phyloP scores from a whole-genome alignment of 1,140 invertebrate genomes.

The Lasaia peninsularis region DNA sequence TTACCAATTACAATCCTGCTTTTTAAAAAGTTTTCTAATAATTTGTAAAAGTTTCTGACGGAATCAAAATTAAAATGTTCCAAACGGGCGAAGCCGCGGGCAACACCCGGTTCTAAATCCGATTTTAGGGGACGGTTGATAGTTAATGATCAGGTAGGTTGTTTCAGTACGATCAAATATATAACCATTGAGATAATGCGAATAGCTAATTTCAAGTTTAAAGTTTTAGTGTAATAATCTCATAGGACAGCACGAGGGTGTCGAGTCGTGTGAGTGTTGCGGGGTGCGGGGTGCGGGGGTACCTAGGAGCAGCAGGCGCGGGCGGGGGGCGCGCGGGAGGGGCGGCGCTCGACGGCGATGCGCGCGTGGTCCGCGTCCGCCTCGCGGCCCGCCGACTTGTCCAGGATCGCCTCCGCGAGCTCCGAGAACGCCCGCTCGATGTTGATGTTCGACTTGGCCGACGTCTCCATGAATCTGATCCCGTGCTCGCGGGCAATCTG shows the following conservation, averaged over 20 bases:
- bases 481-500: constrained; percentile 92
- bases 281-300: constrained; percentile 39
- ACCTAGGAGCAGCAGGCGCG: constrained; percentile 69
- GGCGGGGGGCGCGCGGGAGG: constrained; percentile 57
- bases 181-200: too few species aligned
- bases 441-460: constrained; percentile 93
- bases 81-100: too few species aligned
- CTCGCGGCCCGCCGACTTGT: constrained; percentile 73
- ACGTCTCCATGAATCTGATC: constrained; percentile 96
- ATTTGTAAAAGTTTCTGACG: too few species aligned
- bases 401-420: constrained; percentile 83
- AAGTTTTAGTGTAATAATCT: too few species aligned
- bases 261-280: background rate
- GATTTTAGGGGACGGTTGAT: too few species aligned
- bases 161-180: too few species aligned
- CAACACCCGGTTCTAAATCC: too few species aligned
- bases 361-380: constrained; percentile 64
- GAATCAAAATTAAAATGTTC: too few species aligned
- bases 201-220: too few species aligned
- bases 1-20: too few species aligned
- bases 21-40: too few species aligned
- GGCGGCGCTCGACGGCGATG: constrained; percentile 71
- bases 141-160: too few species aligned
- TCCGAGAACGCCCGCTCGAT: constrained; percentile 96
- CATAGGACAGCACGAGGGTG: background rate